Percentiles rank a stretch among this genome's conserved stretches.
phyloP scores from a whole-genome alignment of 2,113 vertebrate genomes.

The Talpa occidentalis region DNA sequence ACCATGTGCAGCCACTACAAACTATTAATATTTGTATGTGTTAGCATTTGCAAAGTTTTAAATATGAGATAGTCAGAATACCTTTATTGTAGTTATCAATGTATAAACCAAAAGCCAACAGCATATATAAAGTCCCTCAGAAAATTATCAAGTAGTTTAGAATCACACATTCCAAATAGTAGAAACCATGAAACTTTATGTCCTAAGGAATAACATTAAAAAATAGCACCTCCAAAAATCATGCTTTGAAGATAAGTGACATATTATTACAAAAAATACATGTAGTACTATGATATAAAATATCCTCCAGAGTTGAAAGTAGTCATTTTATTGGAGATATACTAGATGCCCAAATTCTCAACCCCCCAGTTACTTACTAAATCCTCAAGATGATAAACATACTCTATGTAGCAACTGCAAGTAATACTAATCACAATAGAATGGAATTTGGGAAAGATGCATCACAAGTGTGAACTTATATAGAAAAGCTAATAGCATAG shows the following conservation, averaged over 20 bases:
- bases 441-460: not conserved
- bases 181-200: constrained; percentile 31
- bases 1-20: not conserved
- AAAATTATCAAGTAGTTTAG: constrained; percentile 34
- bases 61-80: not conserved
- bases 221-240: not conserved
- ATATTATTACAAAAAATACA: not conserved
- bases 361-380: not conserved
- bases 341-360: not conserved
- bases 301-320: constrained; percentile 15
- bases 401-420: not conserved
- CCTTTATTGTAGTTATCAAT: not conserved
- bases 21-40: not conserved
- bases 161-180: constrained; percentile 29
- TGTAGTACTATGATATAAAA: not conserved
- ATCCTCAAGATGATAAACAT: not conserved
- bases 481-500: not conserved
- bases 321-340: constrained; percentile 40
- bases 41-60: constrained; percentile 5
- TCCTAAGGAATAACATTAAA: not conserved
- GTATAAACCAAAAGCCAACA: not conserved
- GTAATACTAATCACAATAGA: not conserved
- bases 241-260: constrained; percentile 30
- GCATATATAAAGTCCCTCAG: not conserved
- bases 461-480: not conserved